Evolutionary conservation across 1,140 invertebrate species (phyloP).

Genomic region (Cyphomyrmex costatus): DNA sequence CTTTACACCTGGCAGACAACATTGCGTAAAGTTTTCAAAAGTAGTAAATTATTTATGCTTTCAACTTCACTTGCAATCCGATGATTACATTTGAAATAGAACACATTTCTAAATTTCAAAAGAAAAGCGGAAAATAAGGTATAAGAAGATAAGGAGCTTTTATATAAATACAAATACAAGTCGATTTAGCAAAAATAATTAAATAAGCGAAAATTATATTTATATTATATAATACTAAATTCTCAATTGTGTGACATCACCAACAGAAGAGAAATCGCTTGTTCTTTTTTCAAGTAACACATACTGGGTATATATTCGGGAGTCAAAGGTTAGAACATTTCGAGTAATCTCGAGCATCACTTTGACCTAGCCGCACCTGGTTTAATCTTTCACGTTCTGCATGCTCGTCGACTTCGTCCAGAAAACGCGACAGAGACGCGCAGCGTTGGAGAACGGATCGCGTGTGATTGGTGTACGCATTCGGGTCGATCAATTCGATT

Average conservation of each 20-base stretch:
- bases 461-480: not conserved
- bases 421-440: not conserved
- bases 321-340: not conserved
- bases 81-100: not conserved
- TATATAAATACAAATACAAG: too few species aligned
- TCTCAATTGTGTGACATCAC: not conserved
- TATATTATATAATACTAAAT: not conserved
- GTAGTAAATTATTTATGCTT: not conserved
- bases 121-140: not conserved
- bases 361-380: slow-evolving; percentile 1
- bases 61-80: not conserved
- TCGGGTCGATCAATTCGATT: not conserved
- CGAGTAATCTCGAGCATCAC: not conserved
- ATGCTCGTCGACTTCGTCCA: not conserved
- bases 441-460: not conserved
- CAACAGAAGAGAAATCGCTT: not conserved
- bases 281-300: not conserved
- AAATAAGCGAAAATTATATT: not conserved
- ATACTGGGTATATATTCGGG: not conserved
- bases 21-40: not conserved
- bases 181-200: not conserved
- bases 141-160: too few species aligned
- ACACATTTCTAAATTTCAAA: not conserved
- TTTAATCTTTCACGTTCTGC: not conserved
- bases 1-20: not conserved